Base-by-base conservation (phyloP, 2,888 invertebrate species). In the Scaptomyza parva region DNA sequence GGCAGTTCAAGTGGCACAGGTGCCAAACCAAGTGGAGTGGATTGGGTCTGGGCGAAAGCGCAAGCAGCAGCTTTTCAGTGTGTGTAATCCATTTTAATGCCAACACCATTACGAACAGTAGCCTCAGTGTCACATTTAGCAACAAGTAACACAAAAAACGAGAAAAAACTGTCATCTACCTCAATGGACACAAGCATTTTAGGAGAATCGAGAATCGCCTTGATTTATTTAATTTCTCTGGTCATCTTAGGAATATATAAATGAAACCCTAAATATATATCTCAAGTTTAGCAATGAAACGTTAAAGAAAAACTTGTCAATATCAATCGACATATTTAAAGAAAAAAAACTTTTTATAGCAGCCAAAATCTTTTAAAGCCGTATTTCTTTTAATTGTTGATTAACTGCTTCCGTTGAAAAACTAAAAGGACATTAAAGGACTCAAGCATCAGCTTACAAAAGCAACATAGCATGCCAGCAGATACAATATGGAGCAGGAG, bases 111-210 rank as follows among this genome's bases (percentile, higher is more conserved):
- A 79, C 80, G 86, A 87, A 85, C 84, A 85, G 88, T 87, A 85
- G 84, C 88, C 86, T 88, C 86, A 86, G 83, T 87, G 87, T 84
- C 84, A 86, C 86, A 86, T 86, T 87, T 83, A 87, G 87, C 87
- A 78, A 82, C 66, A 48, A 28, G 64, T 60, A 43, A 52, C 53
- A 65, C 54, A 53, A 64, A 37, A 45, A 41, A 50, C 55, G 33
- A 47, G 41, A 48, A 41, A 30, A 26, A 14, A 18, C 59, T 83
- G 80, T 55, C 68, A 78, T 63, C 30, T 66, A 71, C 77, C 57
- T 66, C 74, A 71, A n/a, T 76, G 82, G 35, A 72, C 78, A 70
- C 63, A 40, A 14, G 22, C 44, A 22, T 41, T 50, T 18, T 39
- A 18, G 14, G 28, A 45, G 30, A 12, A 33, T n/a, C 33, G 5